phyloP scores from a whole-genome alignment of 1,140 invertebrate genomes.

The Armadillidium nasatum region DNA sequence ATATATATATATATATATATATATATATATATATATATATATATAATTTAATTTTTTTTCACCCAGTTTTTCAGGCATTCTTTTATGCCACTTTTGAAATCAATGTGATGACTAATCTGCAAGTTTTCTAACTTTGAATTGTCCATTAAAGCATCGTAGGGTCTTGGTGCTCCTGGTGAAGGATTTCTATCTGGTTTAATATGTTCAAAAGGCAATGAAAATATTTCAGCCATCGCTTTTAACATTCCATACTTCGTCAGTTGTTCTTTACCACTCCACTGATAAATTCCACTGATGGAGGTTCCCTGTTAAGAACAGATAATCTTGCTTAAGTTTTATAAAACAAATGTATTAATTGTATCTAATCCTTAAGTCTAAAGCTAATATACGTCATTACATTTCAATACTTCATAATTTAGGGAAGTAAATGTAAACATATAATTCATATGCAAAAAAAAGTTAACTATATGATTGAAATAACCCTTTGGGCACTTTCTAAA shows the following conservation, averaged over 20 bases:
- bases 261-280: constrained; percentile 55
- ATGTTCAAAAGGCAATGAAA: constrained; percentile 50
- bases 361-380: no score
- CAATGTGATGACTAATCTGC: constrained; percentile 50
- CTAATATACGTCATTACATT: no score
- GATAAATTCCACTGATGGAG: constrained; percentile 51
- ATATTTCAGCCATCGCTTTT: constrained; percentile 52
- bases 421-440: no score
- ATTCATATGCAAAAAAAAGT: no score
- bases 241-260: constrained; percentile 59
- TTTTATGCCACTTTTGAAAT: constrained; percentile 51
- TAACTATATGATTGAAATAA: no score
- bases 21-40: no score
- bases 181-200: constrained; percentile 48
- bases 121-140: constrained; percentile 50
- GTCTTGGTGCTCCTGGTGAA: constrained; percentile 49
- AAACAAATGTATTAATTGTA: no score
- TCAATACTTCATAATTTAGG: no score
- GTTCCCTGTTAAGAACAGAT: constrained; percentile 22
- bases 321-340: background rate
- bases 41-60: no score
- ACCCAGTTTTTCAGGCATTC: constrained; percentile 36
- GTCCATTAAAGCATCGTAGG: constrained; percentile 53
- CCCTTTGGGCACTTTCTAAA: no score
- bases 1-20: no score